Evolutionary conservation across 2,797 vertebrate genomes (phyloP), one percentile per base, ranked within the genome.

Genomic region (Hoplostethus mediterraneus): DNA sequence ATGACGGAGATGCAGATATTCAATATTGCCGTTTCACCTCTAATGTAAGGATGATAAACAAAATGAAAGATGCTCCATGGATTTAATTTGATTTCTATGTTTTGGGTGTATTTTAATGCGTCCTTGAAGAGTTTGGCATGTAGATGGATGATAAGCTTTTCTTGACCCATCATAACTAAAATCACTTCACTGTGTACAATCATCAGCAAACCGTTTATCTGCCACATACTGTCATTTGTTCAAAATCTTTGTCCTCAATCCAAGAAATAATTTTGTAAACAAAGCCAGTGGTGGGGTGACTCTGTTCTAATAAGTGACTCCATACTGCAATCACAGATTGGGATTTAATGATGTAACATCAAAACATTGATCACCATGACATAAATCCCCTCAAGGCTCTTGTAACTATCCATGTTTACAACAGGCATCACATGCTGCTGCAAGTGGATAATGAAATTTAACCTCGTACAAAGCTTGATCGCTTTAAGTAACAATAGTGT

Each of bases 351-450:
- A 28, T 28, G 2, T 28, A 28, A 28, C 28, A 28, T 28, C 28
- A 28, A 28, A 28, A 28, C 28, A 28, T 28, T 28, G 28, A 28
- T 28, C 28, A 28, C 28, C 28, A 28, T 28, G 28, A 28, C 28
- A 28, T 28, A 28, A 28, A 28, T 28, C 28, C 28, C 28, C 28
- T 28, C 2, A 84, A 63, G 77, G 75, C 77, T 76, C 73, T 80
- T 87, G 83, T 86, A 82, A 63, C 82, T 73, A 78, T 79, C 38
- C 51, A 2, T 91, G 86, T 90, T 90, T 85, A 77, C 84, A 84
- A 33, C 45, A 84, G 79, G 86, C 81, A 87, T 77, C 63, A 68
- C 80, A 69, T 71, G 49, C 81, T 42, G 13, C 77, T 53, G 66
- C 52, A 25, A 76, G 71, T 66, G 47, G 67, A 73, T 11, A 12